These are phyloP conservation scores for Drosophila anceps DNA, from an alignment of 2,888 invertebrate genomes.

Conservation along the genomic window DNA sequence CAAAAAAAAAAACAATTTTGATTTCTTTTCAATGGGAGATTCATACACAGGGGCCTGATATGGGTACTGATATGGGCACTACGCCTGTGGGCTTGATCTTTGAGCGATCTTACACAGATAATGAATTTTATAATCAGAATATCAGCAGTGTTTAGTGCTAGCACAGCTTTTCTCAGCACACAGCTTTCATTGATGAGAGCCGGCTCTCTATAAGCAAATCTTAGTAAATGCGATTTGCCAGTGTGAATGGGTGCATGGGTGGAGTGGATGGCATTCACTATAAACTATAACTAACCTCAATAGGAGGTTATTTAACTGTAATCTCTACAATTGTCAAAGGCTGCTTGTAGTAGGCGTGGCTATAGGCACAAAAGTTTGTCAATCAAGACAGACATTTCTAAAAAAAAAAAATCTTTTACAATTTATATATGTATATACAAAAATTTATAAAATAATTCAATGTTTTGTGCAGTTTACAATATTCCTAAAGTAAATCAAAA, in stretches of 20 bases:
- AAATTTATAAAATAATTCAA: not conserved
- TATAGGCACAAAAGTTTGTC: too few relatives aligned
- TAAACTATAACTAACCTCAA: too few relatives aligned
- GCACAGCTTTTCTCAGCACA: not conserved
- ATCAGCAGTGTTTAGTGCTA: not conserved
- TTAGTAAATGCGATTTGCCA: too few relatives aligned
- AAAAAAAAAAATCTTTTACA: too few relatives aligned
- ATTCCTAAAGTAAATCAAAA: not conserved
- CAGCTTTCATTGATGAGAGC: not conserved
- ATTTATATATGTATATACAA: too few relatives aligned
- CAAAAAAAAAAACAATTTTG: not conserved
- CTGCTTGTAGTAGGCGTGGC: too few relatives aligned
- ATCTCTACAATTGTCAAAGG: too few relatives aligned
- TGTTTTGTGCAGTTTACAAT: not conserved
- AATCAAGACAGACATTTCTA: too few relatives aligned
- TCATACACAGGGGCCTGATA: not conserved
- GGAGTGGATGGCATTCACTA: too few relatives aligned
- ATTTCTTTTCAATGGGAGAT: constrained; percentile 3
- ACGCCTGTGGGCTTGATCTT: not conserved
- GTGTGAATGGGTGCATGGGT: too few relatives aligned
- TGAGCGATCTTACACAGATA: not conserved
- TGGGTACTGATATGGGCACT: not conserved
- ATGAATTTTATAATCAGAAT: not conserved
- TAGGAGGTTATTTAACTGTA: too few relatives aligned
- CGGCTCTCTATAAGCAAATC: too few relatives aligned